phyloP scores from a whole-genome alignment of 2,888 invertebrate species.

The Chymomyza amoena region DNA sequence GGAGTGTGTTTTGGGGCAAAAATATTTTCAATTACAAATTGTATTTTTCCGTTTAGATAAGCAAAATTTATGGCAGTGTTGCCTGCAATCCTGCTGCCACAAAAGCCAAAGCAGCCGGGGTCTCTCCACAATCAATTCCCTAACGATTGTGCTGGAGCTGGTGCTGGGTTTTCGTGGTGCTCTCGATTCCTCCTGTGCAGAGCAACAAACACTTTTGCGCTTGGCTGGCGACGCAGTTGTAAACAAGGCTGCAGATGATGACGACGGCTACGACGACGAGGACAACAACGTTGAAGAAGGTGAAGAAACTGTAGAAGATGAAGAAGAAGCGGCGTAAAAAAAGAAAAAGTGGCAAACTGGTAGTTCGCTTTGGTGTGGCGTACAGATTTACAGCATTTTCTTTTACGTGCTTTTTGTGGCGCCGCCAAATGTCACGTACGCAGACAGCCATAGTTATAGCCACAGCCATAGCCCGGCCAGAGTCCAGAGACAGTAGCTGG shows the following conservation, averaged over 20 bases:
- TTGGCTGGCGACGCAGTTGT: slow-evolving; percentile 66
- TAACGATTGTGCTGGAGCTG: neutral
- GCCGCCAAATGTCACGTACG: slow-evolving; percentile 71
- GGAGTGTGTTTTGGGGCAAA: slow-evolving; percentile 34
- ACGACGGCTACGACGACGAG: neutral
- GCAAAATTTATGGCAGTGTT: slow-evolving; percentile 68
- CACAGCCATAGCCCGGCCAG: neutral
- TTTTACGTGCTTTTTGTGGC: slow-evolving; percentile 62
- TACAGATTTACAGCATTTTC: slow-evolving; percentile 66
- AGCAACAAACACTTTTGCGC: slow-evolving; percentile 64
- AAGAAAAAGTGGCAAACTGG: slow-evolving; percentile 10
- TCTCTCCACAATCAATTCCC: neutral
- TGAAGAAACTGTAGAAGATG: slow-evolving; percentile 10
- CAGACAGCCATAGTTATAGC: slow-evolving; percentile 29
- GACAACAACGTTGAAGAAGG: too few relatives aligned
- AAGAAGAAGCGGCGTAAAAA: slow-evolving; percentile 11
- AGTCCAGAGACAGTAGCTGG: neutral
- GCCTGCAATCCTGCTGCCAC: slow-evolving; percentile 22
- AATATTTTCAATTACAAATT: slow-evolving; percentile 72
- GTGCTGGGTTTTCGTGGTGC: neutral
- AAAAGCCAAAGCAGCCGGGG: neutral
- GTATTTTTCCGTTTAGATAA: slow-evolving; percentile 72
- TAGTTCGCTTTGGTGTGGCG: slow-evolving; percentile 26
- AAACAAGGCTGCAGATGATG: slow-evolving; percentile 45
- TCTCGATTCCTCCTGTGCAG: slow-evolving; percentile 2